Conservation (phyloP, 2,888 invertebrate genomes). For the Macaria liturata region DNA sequence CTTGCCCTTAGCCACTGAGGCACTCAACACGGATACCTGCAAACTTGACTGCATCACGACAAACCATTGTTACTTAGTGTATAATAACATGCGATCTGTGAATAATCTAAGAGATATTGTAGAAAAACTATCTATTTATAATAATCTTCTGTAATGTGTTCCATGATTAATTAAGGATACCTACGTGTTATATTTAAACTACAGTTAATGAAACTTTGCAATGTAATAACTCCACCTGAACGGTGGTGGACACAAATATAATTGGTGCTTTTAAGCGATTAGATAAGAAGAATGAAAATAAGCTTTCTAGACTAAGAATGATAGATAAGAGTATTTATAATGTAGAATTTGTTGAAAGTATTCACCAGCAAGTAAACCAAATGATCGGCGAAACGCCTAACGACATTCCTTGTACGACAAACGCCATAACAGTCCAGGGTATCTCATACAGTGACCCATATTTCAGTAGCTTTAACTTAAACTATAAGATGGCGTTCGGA, state of each 20-base stretch:
- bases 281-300: conserved; percentile 81
- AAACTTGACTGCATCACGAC: conserved; percentile 85
- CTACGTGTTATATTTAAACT: conserved; percentile 79
- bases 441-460: conserved; percentile 84
- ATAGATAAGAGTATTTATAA: conserved; percentile 84
- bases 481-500: conserved; percentile 81
- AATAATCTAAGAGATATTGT: conserved; percentile 84
- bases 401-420: conserved; percentile 84
- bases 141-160: conserved; percentile 86
- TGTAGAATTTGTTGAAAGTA: conserved; percentile 83
- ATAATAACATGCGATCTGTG: conserved; percentile 88
- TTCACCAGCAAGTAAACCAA: conserved; percentile 79
- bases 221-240: conserved; percentile 85
- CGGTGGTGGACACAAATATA: conserved; percentile 83
- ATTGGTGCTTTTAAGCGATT: conserved; percentile 83
- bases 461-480: conserved; percentile 84
- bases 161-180: conserved; percentile 84
- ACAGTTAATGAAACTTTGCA: conserved; percentile 85
- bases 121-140: conserved; percentile 84
- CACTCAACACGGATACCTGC: conserved; percentile 84
- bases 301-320: conserved; percentile 82
- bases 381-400: conserved; percentile 83
- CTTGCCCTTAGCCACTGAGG: conserved; percentile 79
- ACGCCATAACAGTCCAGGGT: conserved; percentile 85
- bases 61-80: conserved; percentile 85